phyloP scores from a whole-genome alignment of 2,113 vertebrate genomes.

The Oreochromis niloticus region DNA sequence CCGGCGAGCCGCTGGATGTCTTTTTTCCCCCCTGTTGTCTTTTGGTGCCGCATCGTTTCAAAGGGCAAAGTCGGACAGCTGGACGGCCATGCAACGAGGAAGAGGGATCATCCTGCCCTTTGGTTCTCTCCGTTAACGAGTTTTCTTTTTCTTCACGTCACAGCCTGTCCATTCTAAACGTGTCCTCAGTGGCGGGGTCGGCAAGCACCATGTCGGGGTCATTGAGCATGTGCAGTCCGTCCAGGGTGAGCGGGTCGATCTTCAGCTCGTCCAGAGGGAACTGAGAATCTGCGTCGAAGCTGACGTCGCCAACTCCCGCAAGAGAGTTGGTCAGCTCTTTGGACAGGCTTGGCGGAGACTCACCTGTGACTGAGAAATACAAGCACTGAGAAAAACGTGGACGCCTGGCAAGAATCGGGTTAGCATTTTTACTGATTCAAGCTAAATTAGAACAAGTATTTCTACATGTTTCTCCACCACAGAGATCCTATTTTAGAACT shows the following conservation, averaged over 20 bases:
- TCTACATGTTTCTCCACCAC: background rate
- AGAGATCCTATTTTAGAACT: background rate
- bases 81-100: constrained; percentile 73
- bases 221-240: constrained; percentile 98
- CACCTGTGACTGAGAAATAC: constrained; percentile 84
- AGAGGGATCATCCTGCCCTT: constrained; percentile 61
- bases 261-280: constrained; percentile 98
- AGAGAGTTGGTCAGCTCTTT: constrained; percentile 94
- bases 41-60: constrained; percentile 53
- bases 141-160: constrained; percentile 55
- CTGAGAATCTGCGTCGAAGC: constrained; percentile 93
- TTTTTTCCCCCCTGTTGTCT: constrained; percentile 38
- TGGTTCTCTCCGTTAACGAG: constrained; percentile 42
- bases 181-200: constrained; percentile 95
- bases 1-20: constrained; percentile 52
- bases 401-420: background rate
- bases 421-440: background rate
- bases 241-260: constrained; percentile 95
- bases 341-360: constrained; percentile 95
- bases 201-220: constrained; percentile 97
- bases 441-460: background rate
- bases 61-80: constrained; percentile 63
- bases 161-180: constrained; percentile 98
- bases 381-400: background rate
- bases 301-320: constrained; percentile 88